Percentiles rank a stretch among this genome's conserved stretches.
Conservation (phyloP, 2,797 vertebrate species). For the Malurus leucopterus region DNA sequence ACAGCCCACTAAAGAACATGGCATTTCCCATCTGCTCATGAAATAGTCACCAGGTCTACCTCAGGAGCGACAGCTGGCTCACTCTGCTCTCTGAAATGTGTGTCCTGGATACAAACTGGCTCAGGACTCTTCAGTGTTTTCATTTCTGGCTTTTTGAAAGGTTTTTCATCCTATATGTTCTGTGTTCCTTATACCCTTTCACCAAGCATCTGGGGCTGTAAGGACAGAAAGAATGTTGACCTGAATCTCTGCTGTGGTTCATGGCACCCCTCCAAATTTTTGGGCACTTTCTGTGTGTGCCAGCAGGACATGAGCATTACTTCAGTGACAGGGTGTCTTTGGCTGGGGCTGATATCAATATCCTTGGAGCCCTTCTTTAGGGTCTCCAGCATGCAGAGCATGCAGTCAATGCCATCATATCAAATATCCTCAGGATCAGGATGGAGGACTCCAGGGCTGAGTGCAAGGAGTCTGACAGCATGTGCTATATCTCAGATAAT, state of each 20-base stretch:
- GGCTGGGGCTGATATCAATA: neutral
- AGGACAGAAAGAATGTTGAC: neutral
- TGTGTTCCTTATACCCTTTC: neutral
- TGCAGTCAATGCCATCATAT: neutral
- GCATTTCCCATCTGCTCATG: slow-evolving; percentile 10
- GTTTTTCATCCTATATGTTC: neutral
- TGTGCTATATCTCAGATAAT: neutral
- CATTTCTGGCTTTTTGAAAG: neutral
- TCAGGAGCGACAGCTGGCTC: neutral
- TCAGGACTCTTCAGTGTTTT: neutral
- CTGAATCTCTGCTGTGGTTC: neutral
- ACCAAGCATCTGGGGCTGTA: neutral
- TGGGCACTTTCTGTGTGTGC: neutral
- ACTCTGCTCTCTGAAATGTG: neutral
- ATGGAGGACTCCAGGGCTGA: neutral
- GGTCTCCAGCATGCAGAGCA: neutral
- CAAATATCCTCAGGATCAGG: neutral
- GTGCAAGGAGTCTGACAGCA: neutral
- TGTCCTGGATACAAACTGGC: neutral
- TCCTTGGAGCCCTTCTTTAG: neutral
- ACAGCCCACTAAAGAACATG: neutral
- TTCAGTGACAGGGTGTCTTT: neutral
- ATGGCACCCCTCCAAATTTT: neutral
- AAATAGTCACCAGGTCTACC: slow-evolving; percentile 17
- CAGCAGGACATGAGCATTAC: neutral